A percentile compares a stretch with the other conserved stretches of the same genome.
Conservation (phyloP, 2,113 vertebrate genomes). For the Ardeotis arabs region DNA sequence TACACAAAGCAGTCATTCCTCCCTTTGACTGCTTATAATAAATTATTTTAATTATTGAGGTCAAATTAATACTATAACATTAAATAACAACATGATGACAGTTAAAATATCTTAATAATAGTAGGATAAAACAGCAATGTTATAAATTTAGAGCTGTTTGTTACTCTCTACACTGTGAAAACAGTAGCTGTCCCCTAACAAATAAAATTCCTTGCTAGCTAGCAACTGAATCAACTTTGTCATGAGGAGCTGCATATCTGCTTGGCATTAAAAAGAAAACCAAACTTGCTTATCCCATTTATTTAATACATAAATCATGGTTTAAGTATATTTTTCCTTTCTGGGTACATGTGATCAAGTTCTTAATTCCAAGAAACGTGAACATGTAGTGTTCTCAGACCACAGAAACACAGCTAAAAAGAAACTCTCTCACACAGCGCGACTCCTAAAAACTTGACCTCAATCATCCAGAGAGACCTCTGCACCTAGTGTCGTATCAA, state of each 20-base stretch:
- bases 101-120: neutral
- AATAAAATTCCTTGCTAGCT: neutral
- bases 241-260: neutral
- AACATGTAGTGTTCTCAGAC: rapidly evolving
- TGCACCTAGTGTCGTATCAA: rapidly evolving
- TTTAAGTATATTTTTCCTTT: neutral
- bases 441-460: neutral
- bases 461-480: rapidly evolving
- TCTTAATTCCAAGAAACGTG: neutral
- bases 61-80: neutral
- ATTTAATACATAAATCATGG: neutral
- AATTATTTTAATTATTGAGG: neutral
- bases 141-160: neutral
- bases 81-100: neutral
- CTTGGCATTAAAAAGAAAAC: neutral
- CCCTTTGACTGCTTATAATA: neutral
- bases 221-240: neutral
- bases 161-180: neutral
- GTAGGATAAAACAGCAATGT: neutral
- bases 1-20: neutral
- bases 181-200: rapidly evolving
- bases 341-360: rapidly evolving
- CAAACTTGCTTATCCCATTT: neutral
- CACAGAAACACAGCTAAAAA: rapidly evolving
- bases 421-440: rapidly evolving